These are phyloP conservation scores for Odontesthes bonariensis DNA, from an alignment of 2,113 vertebrate genomes.

Conservation along the genomic window DNA sequence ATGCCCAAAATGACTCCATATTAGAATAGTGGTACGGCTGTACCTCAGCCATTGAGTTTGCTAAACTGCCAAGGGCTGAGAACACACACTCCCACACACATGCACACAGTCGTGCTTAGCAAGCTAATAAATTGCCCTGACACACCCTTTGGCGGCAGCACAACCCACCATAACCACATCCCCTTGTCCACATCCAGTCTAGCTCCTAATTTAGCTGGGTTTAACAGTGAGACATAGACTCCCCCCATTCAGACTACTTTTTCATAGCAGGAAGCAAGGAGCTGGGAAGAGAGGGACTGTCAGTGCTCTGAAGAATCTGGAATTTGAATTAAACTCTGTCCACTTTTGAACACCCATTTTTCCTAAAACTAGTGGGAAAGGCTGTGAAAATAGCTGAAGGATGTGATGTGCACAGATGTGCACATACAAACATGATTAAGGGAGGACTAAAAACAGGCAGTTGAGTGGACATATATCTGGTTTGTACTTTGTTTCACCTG, in stretches of 20 bases:
- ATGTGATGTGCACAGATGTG: conserved; percentile 7
- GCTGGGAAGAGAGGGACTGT: conserved; percentile 42
- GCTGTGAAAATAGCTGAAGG: conserved; percentile 16
- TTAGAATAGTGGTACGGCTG: conserved; percentile 80
- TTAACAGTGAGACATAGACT: conserved; percentile 62
- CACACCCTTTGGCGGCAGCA: conserved; percentile 77
- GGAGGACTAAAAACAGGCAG: neutral
- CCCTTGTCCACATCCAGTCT: conserved; percentile 67
- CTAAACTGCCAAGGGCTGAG: conserved; percentile 69
- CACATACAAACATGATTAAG: conserved; percentile 13
- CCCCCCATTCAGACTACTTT: conserved; percentile 43
- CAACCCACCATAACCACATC: conserved; percentile 74
- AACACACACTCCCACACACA: conserved; percentile 55
- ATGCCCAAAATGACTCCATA: conserved; percentile 77
- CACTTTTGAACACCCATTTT: conserved; percentile 53
- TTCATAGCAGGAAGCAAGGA: conserved; percentile 36
- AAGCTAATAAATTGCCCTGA: conserved; percentile 76
- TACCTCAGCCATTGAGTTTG: conserved; percentile 73
- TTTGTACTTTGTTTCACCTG: conserved; percentile 33
- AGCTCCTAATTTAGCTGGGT: conserved; percentile 74
- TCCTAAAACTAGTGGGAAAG: conserved; percentile 35
- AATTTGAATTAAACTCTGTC: conserved; percentile 61
- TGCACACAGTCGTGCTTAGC: conserved; percentile 54
- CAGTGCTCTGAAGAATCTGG: conserved; percentile 44
- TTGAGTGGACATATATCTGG: neutral